Evolutionary conservation across 2,797 vertebrate species (phyloP).

Genomic region (Parotocinclus haroldoi): DNA sequence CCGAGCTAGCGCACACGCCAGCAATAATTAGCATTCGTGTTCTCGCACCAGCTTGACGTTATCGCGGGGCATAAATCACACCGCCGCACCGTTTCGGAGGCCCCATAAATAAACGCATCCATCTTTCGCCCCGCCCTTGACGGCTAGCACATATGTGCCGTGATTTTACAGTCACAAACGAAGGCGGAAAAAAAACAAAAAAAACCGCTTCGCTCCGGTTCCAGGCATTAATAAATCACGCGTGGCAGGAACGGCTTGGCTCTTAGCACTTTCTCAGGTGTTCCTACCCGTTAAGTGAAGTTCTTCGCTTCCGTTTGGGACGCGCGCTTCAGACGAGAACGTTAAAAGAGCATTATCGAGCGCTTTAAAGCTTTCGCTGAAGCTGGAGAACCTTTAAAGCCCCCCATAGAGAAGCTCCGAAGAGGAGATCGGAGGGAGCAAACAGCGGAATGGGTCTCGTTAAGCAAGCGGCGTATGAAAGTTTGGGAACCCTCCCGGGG

Average conservation of each 20-base stretch:
- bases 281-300: not conserved
- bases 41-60: slow-evolving; percentile 1
- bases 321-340: not conserved
- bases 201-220: not conserved
- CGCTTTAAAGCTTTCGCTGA: not conserved
- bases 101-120: slow-evolving; percentile 17
- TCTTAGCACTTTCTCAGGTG: not conserved
- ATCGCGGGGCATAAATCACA: slow-evolving; percentile 11
- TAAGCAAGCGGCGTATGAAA: too few relatives aligned
- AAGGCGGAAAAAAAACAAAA: too few relatives aligned
- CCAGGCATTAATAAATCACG: not conserved
- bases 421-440: too few relatives aligned
- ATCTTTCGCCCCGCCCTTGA: slow-evolving; percentile 7
- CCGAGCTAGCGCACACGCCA: not conserved
- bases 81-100: not conserved
- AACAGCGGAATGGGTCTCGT: too few relatives aligned
- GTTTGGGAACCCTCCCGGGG: too few relatives aligned
- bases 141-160: slow-evolving; percentile 5
- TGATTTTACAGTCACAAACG: slow-evolving; percentile 1
- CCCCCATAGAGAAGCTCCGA: too few relatives aligned
- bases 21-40: slow-evolving; percentile 5
- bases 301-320: not conserved
- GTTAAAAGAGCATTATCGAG: slow-evolving; percentile 11
- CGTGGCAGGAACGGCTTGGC: not conserved
- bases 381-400: too few relatives aligned